Percentiles rank a stretch among this genome's conserved stretches.
phyloP scores from a whole-genome alignment of 2,113 vertebrate species.

The Candoia aspera region DNA sequence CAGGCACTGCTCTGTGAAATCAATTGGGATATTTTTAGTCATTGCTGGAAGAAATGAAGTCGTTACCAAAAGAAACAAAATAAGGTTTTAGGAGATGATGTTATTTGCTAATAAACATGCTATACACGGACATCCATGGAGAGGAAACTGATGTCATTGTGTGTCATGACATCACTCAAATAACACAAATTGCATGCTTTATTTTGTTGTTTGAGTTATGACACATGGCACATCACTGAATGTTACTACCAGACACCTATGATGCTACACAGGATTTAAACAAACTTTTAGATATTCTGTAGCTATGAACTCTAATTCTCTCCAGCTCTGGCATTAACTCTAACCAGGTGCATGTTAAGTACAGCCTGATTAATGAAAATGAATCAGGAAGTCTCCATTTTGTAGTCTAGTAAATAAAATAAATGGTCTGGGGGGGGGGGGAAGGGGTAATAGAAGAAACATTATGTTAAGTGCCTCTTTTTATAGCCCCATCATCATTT shows the following conservation, averaged over 20 bases:
- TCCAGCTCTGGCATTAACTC: slow-evolving; percentile 11
- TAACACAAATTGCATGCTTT: not conserved
- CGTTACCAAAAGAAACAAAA: slow-evolving; percentile 4
- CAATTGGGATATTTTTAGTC: slow-evolving; percentile 41
- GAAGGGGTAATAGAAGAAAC: slow-evolving; percentile 26
- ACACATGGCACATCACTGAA: not conserved
- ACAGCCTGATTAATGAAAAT: slow-evolving; percentile 17
- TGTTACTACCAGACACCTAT: not conserved
- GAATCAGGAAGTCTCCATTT: slow-evolving; percentile 10
- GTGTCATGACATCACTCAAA: not conserved
- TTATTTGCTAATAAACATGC: slow-evolving; percentile 8
- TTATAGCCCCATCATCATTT: slow-evolving; percentile 49
- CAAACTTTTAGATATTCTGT: slow-evolving; percentile 18
- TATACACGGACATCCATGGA: not conserved
- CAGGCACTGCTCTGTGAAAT: slow-evolving; percentile 33
- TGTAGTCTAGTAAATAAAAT: slow-evolving; percentile 38
- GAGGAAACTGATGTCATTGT: not conserved
- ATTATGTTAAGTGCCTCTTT: slow-evolving; percentile 49
- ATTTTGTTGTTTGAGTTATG: not conserved
- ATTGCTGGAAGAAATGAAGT: slow-evolving; percentile 21
- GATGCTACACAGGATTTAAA: not conserved
- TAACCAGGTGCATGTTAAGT: not conserved
- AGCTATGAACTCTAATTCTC: slow-evolving; percentile 19
- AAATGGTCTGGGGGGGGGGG: slow-evolving; percentile 21
- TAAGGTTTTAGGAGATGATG: not conserved